Evolutionary conservation across 2,113 vertebrate species (phyloP).

Genomic region (Syngnathus typhle): DNA sequence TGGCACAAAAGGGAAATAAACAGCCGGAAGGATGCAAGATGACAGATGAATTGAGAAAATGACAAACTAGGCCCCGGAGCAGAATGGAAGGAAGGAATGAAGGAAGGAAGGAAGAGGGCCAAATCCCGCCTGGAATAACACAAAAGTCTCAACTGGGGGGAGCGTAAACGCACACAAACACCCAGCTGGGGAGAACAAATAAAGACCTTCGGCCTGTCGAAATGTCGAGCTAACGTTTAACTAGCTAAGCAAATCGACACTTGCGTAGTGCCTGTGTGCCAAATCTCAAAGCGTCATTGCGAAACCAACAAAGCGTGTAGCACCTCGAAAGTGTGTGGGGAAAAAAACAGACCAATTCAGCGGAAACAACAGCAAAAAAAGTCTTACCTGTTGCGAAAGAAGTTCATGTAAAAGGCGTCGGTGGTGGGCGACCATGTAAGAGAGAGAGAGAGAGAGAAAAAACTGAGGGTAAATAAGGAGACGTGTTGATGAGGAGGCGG

Average conservation of each 20-base stretch:
- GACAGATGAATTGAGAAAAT: constrained; percentile 18
- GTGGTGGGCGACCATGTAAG: constrained; percentile 13
- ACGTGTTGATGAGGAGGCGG: background rate
- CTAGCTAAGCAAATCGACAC: constrained; percentile 47
- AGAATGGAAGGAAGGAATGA: constrained; percentile 9
- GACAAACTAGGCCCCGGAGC: constrained; percentile 22
- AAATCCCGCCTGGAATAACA: constrained; percentile 33
- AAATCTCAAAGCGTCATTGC: constrained; percentile 14
- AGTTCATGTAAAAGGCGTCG: constrained; percentile 5
- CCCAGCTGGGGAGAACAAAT: constrained; percentile 21
- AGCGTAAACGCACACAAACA: constrained; percentile 8
- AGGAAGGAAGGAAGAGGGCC: constrained; percentile 19
- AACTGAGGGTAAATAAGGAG: constrained; percentile 29
- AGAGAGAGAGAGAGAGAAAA: constrained; percentile 21
- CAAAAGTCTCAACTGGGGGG: constrained; percentile 29
- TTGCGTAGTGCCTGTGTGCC: constrained; percentile 10
- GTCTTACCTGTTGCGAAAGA: constrained; percentile 49
- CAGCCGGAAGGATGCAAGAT: constrained; percentile 17
- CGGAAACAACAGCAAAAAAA: background rate
- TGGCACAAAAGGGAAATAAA: constrained; percentile 55
- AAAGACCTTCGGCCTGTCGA: constrained; percentile 44
- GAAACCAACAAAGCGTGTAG: constrained; percentile 13
- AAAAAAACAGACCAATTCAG: constrained; percentile 14
- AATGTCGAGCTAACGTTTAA: constrained; percentile 55
- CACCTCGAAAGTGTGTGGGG: constrained; percentile 13